Conservation (phyloP, 30 jellyfish, hydroid and myxozoan genomes). For the Aurelia coerulea region DNA sequence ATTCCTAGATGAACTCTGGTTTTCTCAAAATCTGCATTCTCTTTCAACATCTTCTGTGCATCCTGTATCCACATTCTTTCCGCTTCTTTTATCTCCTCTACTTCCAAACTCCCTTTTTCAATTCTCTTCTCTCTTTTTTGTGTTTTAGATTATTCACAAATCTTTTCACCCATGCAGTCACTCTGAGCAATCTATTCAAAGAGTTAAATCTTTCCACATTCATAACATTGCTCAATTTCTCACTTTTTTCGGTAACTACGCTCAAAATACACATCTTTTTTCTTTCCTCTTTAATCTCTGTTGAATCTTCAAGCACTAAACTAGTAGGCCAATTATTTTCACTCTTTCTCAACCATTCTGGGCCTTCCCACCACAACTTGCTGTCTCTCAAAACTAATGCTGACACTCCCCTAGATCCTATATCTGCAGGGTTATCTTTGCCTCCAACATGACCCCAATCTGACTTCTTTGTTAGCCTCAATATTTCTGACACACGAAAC, state of each 20-base stretch:
- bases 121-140: neutral
- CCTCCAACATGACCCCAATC: slow-evolving; percentile 45
- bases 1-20: too few relatives aligned
- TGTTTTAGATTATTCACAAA: neutral
- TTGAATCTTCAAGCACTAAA: neutral
- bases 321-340: slow-evolving; percentile 13
- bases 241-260: neutral
- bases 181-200: slow-evolving; percentile 11
- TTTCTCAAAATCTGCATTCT: too few relatives aligned
- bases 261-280: neutral
- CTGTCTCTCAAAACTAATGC: neutral
- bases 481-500: neutral
- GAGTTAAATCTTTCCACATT: neutral
- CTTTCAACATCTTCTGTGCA: too few relatives aligned
- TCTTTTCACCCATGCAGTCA: slow-evolving; percentile 14
- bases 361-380: slow-evolving; percentile 61
- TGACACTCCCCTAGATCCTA: slow-evolving; percentile 33
- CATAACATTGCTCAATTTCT: neutral
- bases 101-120: too few relatives aligned
- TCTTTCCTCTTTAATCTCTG: slow-evolving; percentile 7
- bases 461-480: slow-evolving; percentile 9
- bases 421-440: slow-evolving; percentile 62
- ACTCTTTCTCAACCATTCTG: slow-evolving; percentile 8
- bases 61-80: too few relatives aligned
- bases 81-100: too few relatives aligned